phyloP scores from a whole-genome alignment of 2,888 invertebrate genomes.

The Diaphora mendica region DNA sequence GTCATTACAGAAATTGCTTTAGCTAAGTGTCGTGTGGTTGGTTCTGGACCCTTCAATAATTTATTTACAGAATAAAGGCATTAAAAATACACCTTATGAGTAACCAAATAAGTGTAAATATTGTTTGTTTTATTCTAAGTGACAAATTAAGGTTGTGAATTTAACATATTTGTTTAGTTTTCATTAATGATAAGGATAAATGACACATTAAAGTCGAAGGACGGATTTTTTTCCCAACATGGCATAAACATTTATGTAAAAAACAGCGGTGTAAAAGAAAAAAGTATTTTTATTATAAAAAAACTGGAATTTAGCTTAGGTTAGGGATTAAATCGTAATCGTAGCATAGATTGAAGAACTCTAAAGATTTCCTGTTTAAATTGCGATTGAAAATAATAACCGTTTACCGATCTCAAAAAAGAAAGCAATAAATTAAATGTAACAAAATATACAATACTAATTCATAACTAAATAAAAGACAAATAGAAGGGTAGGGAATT shows the following conservation, averaged over 20 bases:
- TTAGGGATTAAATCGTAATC: too few species aligned
- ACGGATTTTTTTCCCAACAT: too few species aligned
- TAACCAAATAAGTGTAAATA: conserved; percentile 47
- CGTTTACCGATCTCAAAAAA: background rate
- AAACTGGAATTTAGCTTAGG: too few species aligned
- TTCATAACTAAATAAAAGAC: background rate
- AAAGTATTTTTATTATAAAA: background rate
- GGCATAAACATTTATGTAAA: too few species aligned
- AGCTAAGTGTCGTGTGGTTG: conserved; percentile 53
- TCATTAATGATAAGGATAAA: conserved; percentile 48
- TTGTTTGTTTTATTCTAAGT: conserved; percentile 33
- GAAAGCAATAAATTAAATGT: background rate
- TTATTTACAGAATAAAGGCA: conserved; percentile 57
- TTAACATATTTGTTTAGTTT: conserved; percentile 59
- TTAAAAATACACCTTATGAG: conserved; percentile 49
- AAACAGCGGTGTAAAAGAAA: background rate
- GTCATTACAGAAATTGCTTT: conserved; percentile 73
- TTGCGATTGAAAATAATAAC: background rate
- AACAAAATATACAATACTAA: background rate
- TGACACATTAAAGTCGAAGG: background rate
- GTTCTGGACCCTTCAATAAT: conserved; percentile 63
- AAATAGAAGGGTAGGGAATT: background rate
- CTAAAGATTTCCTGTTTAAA: background rate
- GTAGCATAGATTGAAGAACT: too few species aligned
- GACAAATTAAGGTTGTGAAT: conserved; percentile 63